Conservation (phyloP, 2,888 invertebrate genomes). For the Pyrochroa serraticornis region DNA sequence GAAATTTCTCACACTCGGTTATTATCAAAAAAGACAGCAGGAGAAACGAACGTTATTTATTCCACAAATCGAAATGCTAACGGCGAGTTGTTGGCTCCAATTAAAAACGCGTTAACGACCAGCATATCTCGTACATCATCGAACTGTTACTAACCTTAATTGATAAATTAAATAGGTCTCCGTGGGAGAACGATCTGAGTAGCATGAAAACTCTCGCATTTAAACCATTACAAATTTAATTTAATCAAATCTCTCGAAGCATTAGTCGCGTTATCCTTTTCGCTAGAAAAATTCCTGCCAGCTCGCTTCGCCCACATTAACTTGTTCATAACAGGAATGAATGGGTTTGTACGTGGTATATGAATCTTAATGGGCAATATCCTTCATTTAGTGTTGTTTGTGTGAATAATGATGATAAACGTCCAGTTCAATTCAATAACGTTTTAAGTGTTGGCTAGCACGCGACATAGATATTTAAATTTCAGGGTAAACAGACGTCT, state of each 20-base stretch:
- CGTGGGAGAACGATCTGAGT: too few relatives aligned
- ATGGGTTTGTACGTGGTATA: not conserved
- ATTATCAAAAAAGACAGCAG: slow-evolving; percentile 17
- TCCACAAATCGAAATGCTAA: slow-evolving; percentile 9
- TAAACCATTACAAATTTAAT: too few relatives aligned
- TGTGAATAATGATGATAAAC: slow-evolving; percentile 15
- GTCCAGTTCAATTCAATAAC: slow-evolving; percentile 9
- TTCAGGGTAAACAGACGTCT: slow-evolving; percentile 8
- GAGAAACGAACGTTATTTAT: too few relatives aligned
- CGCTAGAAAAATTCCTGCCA: too few relatives aligned
- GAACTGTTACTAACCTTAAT: too few relatives aligned
- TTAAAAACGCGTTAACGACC: slow-evolving; percentile 15
- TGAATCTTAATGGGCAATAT: slow-evolving; percentile 21
- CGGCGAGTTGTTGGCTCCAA: slow-evolving; percentile 18
- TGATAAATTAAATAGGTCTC: too few relatives aligned
- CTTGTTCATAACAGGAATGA: too few relatives aligned
- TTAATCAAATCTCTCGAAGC: too few relatives aligned
- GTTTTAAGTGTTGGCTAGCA: slow-evolving; percentile 7
- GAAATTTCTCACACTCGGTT: slow-evolving; percentile 26
- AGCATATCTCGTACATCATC: too few relatives aligned
- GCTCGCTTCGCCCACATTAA: too few relatives aligned
- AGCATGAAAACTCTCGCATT: too few relatives aligned
- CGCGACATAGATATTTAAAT: slow-evolving; percentile 16
- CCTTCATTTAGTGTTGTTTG: slow-evolving; percentile 17
- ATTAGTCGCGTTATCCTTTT: too few relatives aligned